Percentiles rank a stretch among this genome's conserved stretches.
These are phyloP conservation scores for Oryzias melastigma DNA, from an alignment of 2,113 vertebrate species.

Conservation along the genomic window DNA sequence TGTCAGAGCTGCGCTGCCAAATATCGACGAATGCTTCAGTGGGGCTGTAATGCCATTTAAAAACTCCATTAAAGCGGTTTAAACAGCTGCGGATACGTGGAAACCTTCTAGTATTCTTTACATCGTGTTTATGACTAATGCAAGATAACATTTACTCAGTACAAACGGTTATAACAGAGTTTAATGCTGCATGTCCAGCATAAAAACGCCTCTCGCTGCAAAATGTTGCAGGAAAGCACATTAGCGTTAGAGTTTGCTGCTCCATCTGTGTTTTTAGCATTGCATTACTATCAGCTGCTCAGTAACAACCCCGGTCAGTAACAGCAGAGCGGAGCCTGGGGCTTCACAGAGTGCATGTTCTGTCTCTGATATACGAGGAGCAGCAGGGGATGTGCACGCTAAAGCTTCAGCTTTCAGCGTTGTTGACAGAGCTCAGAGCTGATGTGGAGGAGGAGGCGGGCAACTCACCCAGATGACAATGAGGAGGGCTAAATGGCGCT, in stretches of 20 bases:
- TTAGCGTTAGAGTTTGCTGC: background rate
- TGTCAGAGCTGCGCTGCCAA: constrained; percentile 7
- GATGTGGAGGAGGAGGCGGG: constrained; percentile 30
- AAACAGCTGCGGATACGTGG: constrained; percentile 6
- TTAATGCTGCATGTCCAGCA: too few relatives aligned
- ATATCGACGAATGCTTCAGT: constrained; percentile 23
- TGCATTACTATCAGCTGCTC: constrained; percentile 25
- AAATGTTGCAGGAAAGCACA: background rate
- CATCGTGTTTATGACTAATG: too few relatives aligned
- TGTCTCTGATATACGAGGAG: constrained; percentile 23
- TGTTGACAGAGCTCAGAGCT: constrained; percentile 57
- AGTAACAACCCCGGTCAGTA: constrained; percentile 18
- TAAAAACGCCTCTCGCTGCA: background rate
- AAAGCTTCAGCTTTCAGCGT: constrained; percentile 39
- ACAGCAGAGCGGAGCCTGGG: constrained; percentile 24
- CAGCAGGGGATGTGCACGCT: constrained; percentile 57
- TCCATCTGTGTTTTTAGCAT: background rate
- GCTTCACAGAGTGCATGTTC: constrained; percentile 24
- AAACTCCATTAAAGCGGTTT: constrained; percentile 12
- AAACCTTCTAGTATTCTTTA: background rate
- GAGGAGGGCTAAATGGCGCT: constrained; percentile 8
- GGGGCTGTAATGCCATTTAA: constrained; percentile 8
- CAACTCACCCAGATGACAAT: constrained; percentile 20
- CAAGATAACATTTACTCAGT: too few relatives aligned
- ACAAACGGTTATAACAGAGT: too few relatives aligned